Percentiles rank a stretch among this genome's conserved stretches.
phyloP scores from a whole-genome alignment of 2,888 invertebrate genomes.

The Cephus rjabovi region DNA sequence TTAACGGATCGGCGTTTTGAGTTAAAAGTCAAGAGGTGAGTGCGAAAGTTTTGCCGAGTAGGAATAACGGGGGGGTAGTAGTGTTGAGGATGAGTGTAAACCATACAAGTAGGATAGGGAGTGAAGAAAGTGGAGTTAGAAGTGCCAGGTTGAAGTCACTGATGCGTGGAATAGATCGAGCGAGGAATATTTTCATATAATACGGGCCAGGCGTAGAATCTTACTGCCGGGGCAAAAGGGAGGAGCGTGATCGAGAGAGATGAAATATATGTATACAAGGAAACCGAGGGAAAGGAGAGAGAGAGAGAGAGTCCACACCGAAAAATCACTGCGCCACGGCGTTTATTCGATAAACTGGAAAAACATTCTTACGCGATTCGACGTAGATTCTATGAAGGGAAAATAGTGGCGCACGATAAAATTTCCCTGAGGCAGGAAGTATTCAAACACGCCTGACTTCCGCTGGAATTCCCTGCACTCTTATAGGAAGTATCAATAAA shows the following conservation, averaged over 20 bases:
- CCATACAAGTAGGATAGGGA: not conserved
- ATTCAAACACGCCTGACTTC: not conserved
- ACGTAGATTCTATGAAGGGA: not conserved
- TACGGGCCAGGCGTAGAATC: not conserved
- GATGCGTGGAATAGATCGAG: not conserved
- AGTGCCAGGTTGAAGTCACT: not conserved
- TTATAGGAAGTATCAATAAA: not conserved
- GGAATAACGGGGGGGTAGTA: not conserved
- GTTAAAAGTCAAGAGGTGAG: conserved; percentile 4
- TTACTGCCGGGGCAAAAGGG: not conserved
- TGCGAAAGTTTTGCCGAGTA: conserved; percentile 8
- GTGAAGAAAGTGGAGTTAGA: not conserved
- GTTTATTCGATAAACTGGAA: not conserved
- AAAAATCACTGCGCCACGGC: not conserved
- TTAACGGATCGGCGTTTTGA: not conserved
- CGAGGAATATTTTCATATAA: not conserved
- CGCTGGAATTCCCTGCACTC: not conserved
- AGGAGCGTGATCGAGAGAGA: not conserved
- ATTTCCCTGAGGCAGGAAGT: not conserved
- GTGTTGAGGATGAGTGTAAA: not conserved
- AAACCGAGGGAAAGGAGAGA: not conserved
- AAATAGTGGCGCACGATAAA: not conserved
- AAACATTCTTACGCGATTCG: not conserved
- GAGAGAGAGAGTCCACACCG: not conserved
- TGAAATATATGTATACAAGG: not conserved